Evolutionary conservation across 1,140 invertebrate genomes (phyloP).

Genomic region (Drosophila truncata): DNA sequence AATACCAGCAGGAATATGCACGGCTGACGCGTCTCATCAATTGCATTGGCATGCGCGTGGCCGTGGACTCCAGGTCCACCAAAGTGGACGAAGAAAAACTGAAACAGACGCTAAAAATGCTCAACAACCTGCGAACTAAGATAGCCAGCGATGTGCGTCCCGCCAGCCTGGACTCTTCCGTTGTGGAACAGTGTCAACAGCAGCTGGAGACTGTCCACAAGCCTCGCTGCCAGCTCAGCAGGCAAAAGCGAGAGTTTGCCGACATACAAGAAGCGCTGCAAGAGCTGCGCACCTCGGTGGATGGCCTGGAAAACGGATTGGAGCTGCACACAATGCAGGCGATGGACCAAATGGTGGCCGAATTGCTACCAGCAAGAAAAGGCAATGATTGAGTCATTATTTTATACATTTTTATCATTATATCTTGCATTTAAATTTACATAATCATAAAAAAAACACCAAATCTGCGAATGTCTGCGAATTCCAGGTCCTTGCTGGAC

Average conservation of each 20-base stretch:
- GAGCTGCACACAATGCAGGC: constrained; percentile 50
- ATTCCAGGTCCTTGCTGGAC: not conserved
- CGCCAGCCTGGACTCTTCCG: not conserved
- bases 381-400: not conserved
- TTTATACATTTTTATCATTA: constrained; percentile 15
- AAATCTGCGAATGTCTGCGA: not conserved
- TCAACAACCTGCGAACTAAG: constrained; percentile 2
- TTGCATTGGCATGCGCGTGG: constrained; percentile 20
- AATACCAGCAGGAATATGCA: constrained; percentile 51
- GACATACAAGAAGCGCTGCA: constrained; percentile 33
- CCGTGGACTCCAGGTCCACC: constrained; percentile 12
- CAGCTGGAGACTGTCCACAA: constrained; percentile 32
- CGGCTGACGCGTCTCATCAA: constrained; percentile 40
- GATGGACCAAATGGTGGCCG: constrained; percentile 47
- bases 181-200: constrained; percentile 27
- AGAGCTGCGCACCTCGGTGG: constrained; percentile 18
- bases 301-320: constrained; percentile 50
- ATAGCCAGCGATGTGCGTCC: constrained; percentile 33
- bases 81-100: not conserved
- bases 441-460: not conserved
- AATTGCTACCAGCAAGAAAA: constrained; percentile 16
- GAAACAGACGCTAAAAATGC: not conserved
- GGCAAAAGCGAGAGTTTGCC: constrained; percentile 44
- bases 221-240: constrained; percentile 29
- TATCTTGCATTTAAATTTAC: constrained; percentile 4